Base-by-base conservation (phyloP, 2,113 vertebrate species). In the Menura novaehollandiae region DNA sequence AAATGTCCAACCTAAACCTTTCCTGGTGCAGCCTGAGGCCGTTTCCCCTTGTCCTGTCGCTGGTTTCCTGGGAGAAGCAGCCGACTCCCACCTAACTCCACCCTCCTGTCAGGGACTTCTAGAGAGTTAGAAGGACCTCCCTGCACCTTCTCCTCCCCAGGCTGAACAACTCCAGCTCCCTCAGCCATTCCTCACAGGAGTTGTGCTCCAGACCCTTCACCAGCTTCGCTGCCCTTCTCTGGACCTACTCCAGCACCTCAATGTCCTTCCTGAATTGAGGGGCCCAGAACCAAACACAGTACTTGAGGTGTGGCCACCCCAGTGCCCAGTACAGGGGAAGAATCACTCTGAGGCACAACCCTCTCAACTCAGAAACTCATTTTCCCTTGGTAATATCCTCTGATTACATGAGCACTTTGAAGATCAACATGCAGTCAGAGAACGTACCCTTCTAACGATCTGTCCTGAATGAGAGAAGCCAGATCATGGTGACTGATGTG, bases 401-500 rank as follows among this genome's bases (percentile, higher is more conserved):
- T 49, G 72, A 78, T 28, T 33, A 37, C 47, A 82, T 0, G 41
- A 81, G 32, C 78, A 68, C 74, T 89, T 76, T 73, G 93, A 78
- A 79, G 75, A 41, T 46, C n/a, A 58, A 33, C 86, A 66, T 23
- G 79, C 62, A 68, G 39, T 73, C 91, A 96, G 92, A 92, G 86
- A 94, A 90, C 0, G 5, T 20, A 76, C 33, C 77, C 81, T 64
- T 67, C 52, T 30, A 72, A 44, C 55, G 67, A 55, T 55, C 86
- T 82, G 80, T 74, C 77, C 85, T 88, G 72, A 92, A 68, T 72
- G 85, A 94, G 82, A 95, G 84, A 93, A 95, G 90, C 74, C 84
- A 91, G 88, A 91, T 67, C n/a, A 28, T 7, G 17, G 12, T 85
- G 68, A 78, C 75, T 83, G 77, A 80, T 75, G 67, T 84, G 89